phyloP scores from a whole-genome alignment of 2,888 invertebrate species.

The Pomacea canaliculata region DNA sequence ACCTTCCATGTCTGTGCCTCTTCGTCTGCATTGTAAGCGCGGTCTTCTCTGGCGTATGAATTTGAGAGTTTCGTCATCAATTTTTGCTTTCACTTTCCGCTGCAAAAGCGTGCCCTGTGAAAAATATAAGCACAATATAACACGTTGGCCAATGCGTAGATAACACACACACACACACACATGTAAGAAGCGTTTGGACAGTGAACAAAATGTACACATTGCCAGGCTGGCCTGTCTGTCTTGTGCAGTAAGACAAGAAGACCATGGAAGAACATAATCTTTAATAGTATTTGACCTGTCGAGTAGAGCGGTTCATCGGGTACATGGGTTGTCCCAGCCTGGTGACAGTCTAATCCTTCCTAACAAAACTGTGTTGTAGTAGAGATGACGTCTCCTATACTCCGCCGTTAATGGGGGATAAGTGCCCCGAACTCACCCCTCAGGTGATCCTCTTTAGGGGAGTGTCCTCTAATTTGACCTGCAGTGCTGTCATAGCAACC shows the following conservation, averaged over 20 bases:
- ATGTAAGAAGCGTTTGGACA: not conserved
- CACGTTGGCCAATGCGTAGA: not conserved
- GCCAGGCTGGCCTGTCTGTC: too few relatives aligned
- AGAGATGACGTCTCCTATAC: not conserved
- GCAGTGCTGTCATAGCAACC: too few relatives aligned
- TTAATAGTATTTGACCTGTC: too few relatives aligned
- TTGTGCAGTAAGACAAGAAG: too few relatives aligned
- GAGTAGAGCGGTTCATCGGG: too few relatives aligned
- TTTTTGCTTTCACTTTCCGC: constrained; percentile 53
- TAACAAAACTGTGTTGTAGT: not conserved
- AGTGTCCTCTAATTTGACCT: too few relatives aligned
- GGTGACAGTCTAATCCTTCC: too few relatives aligned
- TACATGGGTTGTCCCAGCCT: too few relatives aligned
- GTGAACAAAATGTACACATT: not conserved
- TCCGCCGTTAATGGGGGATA: not conserved
- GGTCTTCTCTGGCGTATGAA: constrained; percentile 68
- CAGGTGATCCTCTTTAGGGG: too few relatives aligned
- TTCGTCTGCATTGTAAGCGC: constrained; percentile 62
- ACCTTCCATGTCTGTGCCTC: constrained; percentile 17
- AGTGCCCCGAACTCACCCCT: too few relatives aligned
- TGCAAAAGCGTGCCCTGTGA: constrained; percentile 62
- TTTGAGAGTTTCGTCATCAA: constrained; percentile 66
- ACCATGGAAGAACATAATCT: too few relatives aligned
- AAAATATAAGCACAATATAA: too few relatives aligned
- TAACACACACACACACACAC: not conserved